Conservation (phyloP, 2,113 vertebrate species). For the Pica pica region DNA sequence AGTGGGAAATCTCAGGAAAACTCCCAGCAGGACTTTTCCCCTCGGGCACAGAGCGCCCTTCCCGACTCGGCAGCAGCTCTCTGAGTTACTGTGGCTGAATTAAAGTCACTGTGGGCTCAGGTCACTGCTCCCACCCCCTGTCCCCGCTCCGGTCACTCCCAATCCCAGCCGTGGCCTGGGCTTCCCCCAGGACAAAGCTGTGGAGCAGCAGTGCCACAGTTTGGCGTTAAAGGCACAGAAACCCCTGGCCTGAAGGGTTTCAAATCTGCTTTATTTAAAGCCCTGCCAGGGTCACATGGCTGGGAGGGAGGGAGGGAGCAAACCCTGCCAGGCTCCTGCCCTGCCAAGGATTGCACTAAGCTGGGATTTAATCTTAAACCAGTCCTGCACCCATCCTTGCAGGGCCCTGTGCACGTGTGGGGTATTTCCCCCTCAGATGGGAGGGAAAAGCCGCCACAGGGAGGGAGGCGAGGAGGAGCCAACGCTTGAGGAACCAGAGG, state of each 20-base stretch:
- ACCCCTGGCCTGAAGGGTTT: background rate
- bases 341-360: slow-evolving; percentile 1
- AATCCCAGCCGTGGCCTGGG: background rate
- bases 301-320: background rate
- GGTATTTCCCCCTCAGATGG: background rate
- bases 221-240: background rate
- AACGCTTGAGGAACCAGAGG: accelerated
- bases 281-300: background rate
- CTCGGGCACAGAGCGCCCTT: accelerated
- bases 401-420: background rate
- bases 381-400: background rate
- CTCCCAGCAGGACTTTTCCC: accelerated
- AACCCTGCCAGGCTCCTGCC: background rate
- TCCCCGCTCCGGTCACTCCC: background rate
- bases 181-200: background rate
- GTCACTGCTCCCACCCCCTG: background rate
- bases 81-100: background rate
- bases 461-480: background rate
- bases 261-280: slow-evolving; percentile 28
- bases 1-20: background rate
- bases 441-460: background rate
- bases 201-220: background rate
- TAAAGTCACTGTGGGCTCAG: accelerated
- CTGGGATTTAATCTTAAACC: background rate
- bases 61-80: accelerated